Evolutionary conservation across 2,113 vertebrate species (phyloP), one percentile per base, ranked within the genome.

Genomic region (Lates calcarifer): DNA sequence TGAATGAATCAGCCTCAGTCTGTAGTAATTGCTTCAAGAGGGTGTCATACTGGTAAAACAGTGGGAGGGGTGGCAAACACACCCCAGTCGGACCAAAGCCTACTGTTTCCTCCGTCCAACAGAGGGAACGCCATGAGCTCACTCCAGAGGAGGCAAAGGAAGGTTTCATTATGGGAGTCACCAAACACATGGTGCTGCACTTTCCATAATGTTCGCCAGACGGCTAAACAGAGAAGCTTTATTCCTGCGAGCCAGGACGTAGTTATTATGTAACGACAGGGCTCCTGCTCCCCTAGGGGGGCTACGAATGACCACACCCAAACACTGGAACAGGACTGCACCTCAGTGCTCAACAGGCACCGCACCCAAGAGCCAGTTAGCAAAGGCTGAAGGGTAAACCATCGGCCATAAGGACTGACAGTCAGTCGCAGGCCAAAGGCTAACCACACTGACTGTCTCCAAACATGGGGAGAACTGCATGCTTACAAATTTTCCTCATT

Each of bases 181-280:
- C 90, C 88, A 83, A 87, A 89, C 88, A 92, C 87, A 93, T 85
- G 86, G 83, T 77, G 90, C 86, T 81, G 61, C 79, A 87, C 81
- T 95, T 96, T 95, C 95, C 95, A 94, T 33, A 67, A 35, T 0
- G 49, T 55, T 81, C 7, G 94, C 94, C 95, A 95, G 91, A 86
- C 43, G 26, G 26, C 49, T 86, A 84, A 91, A 95, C 94, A 95
- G 92, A 91, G 85, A 78, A 67, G 87, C 90, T 85, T 95, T 95
- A 91, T 95, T 94, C 79, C 73, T 74, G 69, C 2, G 53, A 84
- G 84, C 86, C 88, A 69, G 85, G 86, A 90, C 49, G 31, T 61
- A 69, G 66, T 90, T 90, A 81, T 91, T 92, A 94, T 79, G 87
- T 77, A 94, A 95, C 67, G 69, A 74, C 82, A 80, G 72, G 87